phyloP scores from a whole-genome alignment of 2,113 vertebrate genomes.

The Chlamydotis undulata region DNA sequence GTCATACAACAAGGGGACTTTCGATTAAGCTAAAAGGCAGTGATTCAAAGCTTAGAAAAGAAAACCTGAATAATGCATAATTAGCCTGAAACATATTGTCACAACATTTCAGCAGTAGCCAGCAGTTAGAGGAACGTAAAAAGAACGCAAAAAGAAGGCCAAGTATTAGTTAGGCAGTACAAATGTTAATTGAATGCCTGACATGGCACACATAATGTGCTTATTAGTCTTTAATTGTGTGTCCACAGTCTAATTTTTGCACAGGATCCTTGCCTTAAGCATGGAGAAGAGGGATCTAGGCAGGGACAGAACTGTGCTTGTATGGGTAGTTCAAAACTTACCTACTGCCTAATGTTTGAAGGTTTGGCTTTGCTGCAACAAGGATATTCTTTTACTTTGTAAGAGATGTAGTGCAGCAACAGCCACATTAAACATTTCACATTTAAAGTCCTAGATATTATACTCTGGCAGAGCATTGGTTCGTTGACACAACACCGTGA shows the following conservation, averaged over 20 bases:
- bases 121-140: background rate
- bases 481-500: background rate
- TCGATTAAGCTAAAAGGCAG: background rate
- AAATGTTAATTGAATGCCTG: background rate
- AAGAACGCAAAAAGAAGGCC: background rate
- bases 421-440: fast-evolving
- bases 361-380: background rate
- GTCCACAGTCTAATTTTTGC: background rate
- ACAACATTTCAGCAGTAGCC: background rate
- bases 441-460: background rate
- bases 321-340: background rate
- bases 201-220: background rate
- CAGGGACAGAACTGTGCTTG: background rate
- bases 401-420: background rate
- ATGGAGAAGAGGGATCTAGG: background rate
- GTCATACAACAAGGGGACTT: background rate
- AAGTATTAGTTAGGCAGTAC: background rate
- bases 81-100: background rate
- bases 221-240: background rate
- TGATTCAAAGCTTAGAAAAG: background rate
- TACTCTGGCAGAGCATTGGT: fast-evolving
- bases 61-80: background rate
- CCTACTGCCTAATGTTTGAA: background rate
- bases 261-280: background rate
- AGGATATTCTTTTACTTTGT: background rate